These are phyloP conservation scores for Plagiodera versicolora DNA, from an alignment of 2,888 invertebrate genomes.

Conservation along the genomic window DNA sequence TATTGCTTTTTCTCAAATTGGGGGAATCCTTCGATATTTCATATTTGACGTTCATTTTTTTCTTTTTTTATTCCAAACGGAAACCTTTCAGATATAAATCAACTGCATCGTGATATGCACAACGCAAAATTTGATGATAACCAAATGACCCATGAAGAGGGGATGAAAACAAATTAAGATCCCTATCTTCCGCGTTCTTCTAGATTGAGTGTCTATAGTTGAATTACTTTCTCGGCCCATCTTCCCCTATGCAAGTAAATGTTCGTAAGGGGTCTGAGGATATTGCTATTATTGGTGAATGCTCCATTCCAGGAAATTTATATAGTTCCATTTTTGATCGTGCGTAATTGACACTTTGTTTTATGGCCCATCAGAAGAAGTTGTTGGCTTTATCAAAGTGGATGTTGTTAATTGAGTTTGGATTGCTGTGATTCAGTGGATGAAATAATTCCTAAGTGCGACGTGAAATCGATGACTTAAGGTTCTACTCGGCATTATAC, in stretches of 20 bases:
- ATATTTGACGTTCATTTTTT: slow-evolving; percentile 6
- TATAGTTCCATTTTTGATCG: background rate
- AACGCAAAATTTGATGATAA: slow-evolving; percentile 29
- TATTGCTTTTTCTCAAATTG: background rate
- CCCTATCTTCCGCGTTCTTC: slow-evolving; percentile 35
- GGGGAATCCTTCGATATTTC: background rate
- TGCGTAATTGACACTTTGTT: background rate
- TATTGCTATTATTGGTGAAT: background rate
- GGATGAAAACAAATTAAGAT: slow-evolving; percentile 42
- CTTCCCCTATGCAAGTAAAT: slow-evolving; percentile 27
- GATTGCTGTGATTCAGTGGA: background rate
- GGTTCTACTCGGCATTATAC: too few relatives aligned
- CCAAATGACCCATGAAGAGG: slow-evolving; percentile 38
- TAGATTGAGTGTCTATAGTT: slow-evolving; percentile 40
- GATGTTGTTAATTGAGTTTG: background rate
- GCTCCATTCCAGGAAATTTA: background rate
- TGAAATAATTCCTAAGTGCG: background rate
- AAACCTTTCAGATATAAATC: slow-evolving; percentile 20
- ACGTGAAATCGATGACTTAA: background rate
- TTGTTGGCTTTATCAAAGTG: background rate
- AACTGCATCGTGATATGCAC: slow-evolving; percentile 12
- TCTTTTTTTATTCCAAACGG: slow-evolving; percentile 1
- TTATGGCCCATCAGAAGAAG: background rate
- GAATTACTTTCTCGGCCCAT: slow-evolving; percentile 34
- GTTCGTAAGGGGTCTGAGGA: slow-evolving; percentile 22